Conservation (phyloP, 2,797 vertebrate species). For the Acridotheres tristis region DNA sequence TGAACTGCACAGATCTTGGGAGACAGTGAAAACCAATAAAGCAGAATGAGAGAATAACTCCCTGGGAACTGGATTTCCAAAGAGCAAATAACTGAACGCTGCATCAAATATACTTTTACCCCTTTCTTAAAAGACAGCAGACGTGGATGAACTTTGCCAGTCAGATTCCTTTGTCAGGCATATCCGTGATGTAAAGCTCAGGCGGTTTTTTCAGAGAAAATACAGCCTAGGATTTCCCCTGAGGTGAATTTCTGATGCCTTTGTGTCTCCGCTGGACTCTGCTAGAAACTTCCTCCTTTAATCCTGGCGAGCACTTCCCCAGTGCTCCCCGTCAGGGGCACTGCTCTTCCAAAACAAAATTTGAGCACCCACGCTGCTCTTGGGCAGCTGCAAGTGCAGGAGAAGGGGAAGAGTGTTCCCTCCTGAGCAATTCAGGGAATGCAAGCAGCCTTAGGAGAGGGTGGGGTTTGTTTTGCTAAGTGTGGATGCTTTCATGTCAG, state of each 20-base stretch:
- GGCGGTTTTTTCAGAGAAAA: neutral
- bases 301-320: neutral
- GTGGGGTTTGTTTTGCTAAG: neutral
- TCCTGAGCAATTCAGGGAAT: neutral
- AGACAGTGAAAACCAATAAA: conserved; percentile 62
- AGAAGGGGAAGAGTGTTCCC: neutral
- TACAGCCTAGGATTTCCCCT: neutral
- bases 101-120: neutral
- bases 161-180: neutral
- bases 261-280: neutral
- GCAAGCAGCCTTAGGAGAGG: neutral
- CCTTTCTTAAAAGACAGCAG: neutral
- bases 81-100: neutral
- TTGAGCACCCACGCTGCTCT: neutral
- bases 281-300: neutral
- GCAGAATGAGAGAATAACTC: conserved; percentile 26
- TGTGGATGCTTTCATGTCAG: neutral
- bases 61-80: conserved; percentile 46
- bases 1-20: conserved; percentile 12
- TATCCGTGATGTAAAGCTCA: neutral
- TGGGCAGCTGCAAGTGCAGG: neutral
- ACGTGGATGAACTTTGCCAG: conserved; percentile 23
- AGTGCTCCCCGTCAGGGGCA: accelerated
- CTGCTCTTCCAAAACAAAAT: neutral
- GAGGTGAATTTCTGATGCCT: neutral